These are phyloP conservation scores for Hemithea aestivaria DNA, from an alignment of 2,888 invertebrate genomes.

Conservation along the genomic window DNA sequence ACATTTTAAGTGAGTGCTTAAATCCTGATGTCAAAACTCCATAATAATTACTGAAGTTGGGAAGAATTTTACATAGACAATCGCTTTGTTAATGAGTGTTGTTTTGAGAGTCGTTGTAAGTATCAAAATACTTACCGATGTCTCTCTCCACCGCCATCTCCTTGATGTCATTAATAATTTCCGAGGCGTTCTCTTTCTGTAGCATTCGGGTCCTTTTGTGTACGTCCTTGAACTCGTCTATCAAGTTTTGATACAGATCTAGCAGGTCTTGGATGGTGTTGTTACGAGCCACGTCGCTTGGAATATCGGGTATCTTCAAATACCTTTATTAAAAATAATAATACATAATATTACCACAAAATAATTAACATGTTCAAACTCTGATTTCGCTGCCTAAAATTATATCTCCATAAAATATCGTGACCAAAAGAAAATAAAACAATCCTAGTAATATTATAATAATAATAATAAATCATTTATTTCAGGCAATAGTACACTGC, in stretches of 20 bases:
- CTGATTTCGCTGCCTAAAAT: too few relatives aligned
- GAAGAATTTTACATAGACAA: conserved; percentile 25
- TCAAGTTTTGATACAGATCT: conserved; percentile 85
- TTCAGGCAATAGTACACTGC: too few relatives aligned
- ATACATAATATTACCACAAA: too few relatives aligned
- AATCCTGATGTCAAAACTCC: conserved; percentile 32
- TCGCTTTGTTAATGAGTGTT: conserved; percentile 37
- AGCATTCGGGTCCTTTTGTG: conserved; percentile 85
- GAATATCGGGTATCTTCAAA: conserved; percentile 82
- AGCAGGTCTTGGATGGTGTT: conserved; percentile 85
- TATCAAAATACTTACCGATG: conserved; percentile 76
- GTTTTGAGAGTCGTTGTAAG: conserved; percentile 45
- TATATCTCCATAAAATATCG: too few relatives aligned
- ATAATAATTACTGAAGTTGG: conserved; percentile 30
- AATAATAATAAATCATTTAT: too few relatives aligned
- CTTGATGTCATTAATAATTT: conserved; percentile 90
- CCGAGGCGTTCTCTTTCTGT: conserved; percentile 83
- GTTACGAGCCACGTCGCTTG: conserved; percentile 86
- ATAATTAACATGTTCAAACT: too few relatives aligned
- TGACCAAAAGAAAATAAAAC: too few relatives aligned
- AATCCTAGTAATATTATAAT: too few relatives aligned
- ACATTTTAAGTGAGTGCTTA: conserved; percentile 24
- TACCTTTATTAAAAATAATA: conserved; percentile 42
- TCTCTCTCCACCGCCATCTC: conserved; percentile 93
- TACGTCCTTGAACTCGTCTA: conserved; percentile 88